Percentiles rank a stretch among this genome's conserved stretches.
Conservation (phyloP, 2,888 invertebrate genomes). For the Idaea aversata region DNA sequence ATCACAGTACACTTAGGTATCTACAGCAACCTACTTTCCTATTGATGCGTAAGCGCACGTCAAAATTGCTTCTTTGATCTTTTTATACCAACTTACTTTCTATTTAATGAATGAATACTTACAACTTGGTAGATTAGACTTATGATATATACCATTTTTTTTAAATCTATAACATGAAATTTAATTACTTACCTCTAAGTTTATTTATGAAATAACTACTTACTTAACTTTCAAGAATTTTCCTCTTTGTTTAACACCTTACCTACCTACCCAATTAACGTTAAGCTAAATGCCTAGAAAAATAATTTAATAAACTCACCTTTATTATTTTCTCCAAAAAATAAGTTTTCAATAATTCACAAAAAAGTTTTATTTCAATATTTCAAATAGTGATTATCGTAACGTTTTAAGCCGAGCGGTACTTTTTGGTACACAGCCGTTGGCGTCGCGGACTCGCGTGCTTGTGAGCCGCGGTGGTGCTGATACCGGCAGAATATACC, state of each 20-base stretch:
- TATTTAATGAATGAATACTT: not conserved
- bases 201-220: too few species aligned
- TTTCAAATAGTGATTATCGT: not conserved
- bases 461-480: not conserved
- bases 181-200: too few species aligned
- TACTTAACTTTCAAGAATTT: too few species aligned
- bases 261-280: not conserved
- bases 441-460: slow-evolving; percentile 2
- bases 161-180: too few species aligned
- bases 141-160: too few species aligned
- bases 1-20: not conserved
- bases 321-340: not conserved
- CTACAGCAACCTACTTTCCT: not conserved
- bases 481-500: not conserved
- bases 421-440: not conserved
- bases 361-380: not conserved
- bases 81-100: not conserved
- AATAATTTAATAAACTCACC: not conserved
- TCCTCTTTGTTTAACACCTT: too few species aligned
- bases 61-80: not conserved
- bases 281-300: not conserved
- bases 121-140: too few species aligned
- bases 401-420: not conserved
- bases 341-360: not conserved
- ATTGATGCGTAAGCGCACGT: not conserved